Evolutionary conservation across 2,797 vertebrate species (phyloP).

Genomic region (Peromyscus eremicus): DNA sequence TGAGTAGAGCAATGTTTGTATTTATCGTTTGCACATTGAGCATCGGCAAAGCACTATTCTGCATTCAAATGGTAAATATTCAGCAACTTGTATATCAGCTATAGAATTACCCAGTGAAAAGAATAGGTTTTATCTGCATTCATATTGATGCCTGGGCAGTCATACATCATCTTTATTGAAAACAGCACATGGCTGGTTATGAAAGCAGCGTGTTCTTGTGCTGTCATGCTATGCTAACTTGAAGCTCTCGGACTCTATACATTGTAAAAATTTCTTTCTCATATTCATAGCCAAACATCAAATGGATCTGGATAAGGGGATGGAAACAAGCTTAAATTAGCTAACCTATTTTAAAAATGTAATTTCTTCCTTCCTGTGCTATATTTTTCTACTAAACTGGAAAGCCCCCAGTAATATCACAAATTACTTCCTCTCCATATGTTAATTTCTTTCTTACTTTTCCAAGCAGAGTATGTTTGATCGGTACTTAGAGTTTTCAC

Average conservation of each 20-base stretch:
- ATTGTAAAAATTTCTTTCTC: constrained; percentile 53
- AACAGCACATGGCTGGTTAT: constrained; percentile 39
- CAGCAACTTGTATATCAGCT: constrained; percentile 63
- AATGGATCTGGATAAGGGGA: constrained; percentile 26
- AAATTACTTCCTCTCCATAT: constrained; percentile 28
- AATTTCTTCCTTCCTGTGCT: constrained; percentile 55
- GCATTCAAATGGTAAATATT: constrained; percentile 76
- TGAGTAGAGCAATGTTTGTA: constrained; percentile 50
- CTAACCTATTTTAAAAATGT: constrained; percentile 60
- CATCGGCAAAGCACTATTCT: constrained; percentile 65
- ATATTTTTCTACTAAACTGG: constrained; percentile 42
- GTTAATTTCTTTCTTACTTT: constrained; percentile 53
- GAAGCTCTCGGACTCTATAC: constrained; percentile 21
- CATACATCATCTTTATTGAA: constrained; percentile 79
- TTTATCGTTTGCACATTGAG: constrained; percentile 72
- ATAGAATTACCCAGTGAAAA: constrained; percentile 63
- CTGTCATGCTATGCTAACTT: constrained; percentile 38
- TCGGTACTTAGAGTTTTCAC: constrained; percentile 38
- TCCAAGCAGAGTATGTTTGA: constrained; percentile 8
- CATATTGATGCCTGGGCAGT: constrained; percentile 68
- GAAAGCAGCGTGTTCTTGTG: constrained; percentile 35
- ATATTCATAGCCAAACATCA: constrained; percentile 52
- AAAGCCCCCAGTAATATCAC: background rate
- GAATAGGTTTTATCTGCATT: constrained; percentile 74
- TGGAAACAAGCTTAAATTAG: constrained; percentile 58